phyloP scores from a whole-genome alignment of 2,797 vertebrate genomes.

The Macropodus opercularis region DNA sequence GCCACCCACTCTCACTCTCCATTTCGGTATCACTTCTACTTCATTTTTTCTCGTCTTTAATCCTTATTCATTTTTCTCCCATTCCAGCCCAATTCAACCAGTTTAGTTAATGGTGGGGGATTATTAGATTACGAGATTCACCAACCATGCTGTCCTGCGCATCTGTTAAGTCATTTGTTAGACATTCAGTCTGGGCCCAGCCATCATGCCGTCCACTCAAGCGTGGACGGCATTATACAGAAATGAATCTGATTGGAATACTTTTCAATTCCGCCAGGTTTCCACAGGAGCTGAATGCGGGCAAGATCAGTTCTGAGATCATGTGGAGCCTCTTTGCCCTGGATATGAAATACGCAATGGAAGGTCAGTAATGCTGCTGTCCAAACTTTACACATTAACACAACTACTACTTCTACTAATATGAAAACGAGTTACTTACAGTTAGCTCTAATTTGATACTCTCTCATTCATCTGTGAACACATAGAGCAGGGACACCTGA shows the following conservation, averaged over 20 bases:
- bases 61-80: not conserved
- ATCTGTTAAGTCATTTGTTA: conserved; percentile 56
- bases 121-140: conserved; percentile 59
- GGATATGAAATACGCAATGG: conserved; percentile 98
- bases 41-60: conserved; percentile 13
- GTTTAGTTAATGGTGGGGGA: conserved; percentile 29
- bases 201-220: conserved; percentile 51
- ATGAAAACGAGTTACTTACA: conserved; percentile 8
- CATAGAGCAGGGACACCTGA: not conserved
- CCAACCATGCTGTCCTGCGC: conserved; percentile 45
- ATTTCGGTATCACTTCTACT: conserved; percentile 33
- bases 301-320: conserved; percentile 93
- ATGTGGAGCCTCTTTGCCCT: conserved; percentile 94
- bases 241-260: conserved; percentile 68
- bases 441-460: not conserved
- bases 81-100: conserved; percentile 14
- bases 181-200: conserved; percentile 43
- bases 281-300: conserved; percentile 95
- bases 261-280: conserved; percentile 84
- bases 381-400: too few species aligned
- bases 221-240: conserved; percentile 40
- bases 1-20: conserved; percentile 13
- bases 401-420: not conserved
- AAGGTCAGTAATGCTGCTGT: conserved; percentile 85
- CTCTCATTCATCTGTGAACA: not conserved